Evolutionary conservation across 2,888 invertebrate species (phyloP), one percentile per base, ranked within the genome.

Genomic region (Druceiella hillmani): DNA sequence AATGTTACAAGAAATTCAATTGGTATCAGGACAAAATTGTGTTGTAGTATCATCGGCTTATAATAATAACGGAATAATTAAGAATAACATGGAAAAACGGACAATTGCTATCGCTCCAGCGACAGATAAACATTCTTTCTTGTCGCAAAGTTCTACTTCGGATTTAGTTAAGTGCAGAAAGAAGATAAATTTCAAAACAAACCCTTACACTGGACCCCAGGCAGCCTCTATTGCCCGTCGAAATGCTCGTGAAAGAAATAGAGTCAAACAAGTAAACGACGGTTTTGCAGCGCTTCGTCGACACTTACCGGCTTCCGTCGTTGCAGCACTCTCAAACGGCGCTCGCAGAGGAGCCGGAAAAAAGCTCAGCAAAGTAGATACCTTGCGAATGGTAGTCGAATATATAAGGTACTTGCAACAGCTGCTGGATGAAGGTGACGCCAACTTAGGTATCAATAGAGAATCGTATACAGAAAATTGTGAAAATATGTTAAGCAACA

Each of bases 261-360:
- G 95, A 48, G 94, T 94, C 43, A 92, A 92, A 62, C 92, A 93
- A 76, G 91, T 91, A 57, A 92, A 92, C 68, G 89, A 90, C 60
- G 93, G 92, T 44, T 93, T 92, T 60, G 87, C 89, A 35, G 89
- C 87, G 28, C 72, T 93, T 6, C 77, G 92, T 25, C 86, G 88
- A 52, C 91, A 92, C 64, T 82, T 93, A 53, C 93, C 92, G 1
- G 79, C 85, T 38, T 80, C 79, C 14, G 81, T 88, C 3, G 83
- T 87, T 25, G 83, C 84, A 41, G 81, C 83, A 0, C 58, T 84
- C 43, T 71, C 61, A 45, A 78, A 78, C 45, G 74, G 74, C 39
- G 78, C 79, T 4, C 76, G 84, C 7, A 74, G 87, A 33, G 84
- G 86, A 4, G 85, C 86, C 28, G 84, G 83, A 51, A 90, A 90